Base-by-base conservation (phyloP, 2,888 invertebrate species). In the Agrotis ipsilon region DNA sequence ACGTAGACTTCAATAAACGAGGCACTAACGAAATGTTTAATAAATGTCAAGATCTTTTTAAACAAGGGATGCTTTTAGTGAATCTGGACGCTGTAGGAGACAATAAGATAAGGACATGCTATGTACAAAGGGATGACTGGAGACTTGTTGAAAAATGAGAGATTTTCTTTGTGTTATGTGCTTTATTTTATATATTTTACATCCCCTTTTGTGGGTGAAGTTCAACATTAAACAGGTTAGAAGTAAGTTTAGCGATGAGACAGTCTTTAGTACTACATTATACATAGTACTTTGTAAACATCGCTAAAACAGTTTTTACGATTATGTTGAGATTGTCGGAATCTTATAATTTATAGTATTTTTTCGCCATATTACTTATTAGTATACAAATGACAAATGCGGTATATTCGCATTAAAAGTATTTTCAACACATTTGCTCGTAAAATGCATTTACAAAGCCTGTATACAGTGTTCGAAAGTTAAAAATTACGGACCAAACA, bases 1-100 rank as follows among this genome's bases (percentile, higher is more conserved):
- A 14, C 24, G 39, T 16, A 27, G 6, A 27, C 3, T 11, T 18
- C 11, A 39, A 39, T 11, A 39, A 39, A 39, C 39, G 39, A 16
- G 18, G 16, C n/a, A 14, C 51, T 55, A 54, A 51, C 39, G 49
- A 51, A 75, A n/a, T 45, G 39, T 46, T 68, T 68, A 45, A 45
- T 11, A 60, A 61, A 75, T 21, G 32, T 46, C 68, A 46, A 49
- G 75, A 46, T 52, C n/a, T 51, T 58, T 58, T n/a, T 43, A 24
- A 27, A 58, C 19, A 45, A 48, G 13, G 19, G 13, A 67, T 32
- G 48, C 46, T 69, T 69, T 69, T 19, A 39, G n/a, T 32, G 45
- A 54, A 45, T 57, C 18, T 51, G 9, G 7, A 48, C 39, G 27
- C 13, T 54, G n/a, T 48, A n/a, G 43, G 3, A 19, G 4, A 52